Evolutionary conservation across 2,113 vertebrate species (phyloP).

Genomic region (Anser brachyrhynchus): DNA sequence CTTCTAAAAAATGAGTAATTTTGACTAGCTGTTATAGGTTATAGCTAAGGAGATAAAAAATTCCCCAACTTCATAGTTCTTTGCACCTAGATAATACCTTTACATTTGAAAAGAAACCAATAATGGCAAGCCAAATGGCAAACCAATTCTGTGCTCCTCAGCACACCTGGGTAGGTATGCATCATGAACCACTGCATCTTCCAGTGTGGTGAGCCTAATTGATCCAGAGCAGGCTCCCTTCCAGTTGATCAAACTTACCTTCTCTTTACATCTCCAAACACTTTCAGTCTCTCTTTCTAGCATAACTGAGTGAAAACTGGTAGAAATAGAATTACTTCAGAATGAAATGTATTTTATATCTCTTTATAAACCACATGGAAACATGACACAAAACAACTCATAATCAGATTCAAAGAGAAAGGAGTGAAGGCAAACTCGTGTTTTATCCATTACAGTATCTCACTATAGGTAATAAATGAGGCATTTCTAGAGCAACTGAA

Average conservation of each 20-base stretch:
- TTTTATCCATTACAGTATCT: background rate
- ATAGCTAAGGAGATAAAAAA: background rate
- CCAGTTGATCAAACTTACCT: background rate
- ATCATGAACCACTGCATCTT: background rate
- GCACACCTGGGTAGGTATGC: background rate
- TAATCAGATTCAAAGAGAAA: background rate
- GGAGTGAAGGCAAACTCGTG: background rate
- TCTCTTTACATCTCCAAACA: background rate
- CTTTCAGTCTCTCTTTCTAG: background rate
- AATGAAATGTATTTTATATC: background rate
- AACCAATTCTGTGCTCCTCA: background rate
- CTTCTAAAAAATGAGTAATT: background rate
- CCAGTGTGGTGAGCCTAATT: background rate
- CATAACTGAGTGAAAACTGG: background rate
- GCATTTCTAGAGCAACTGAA: background rate
- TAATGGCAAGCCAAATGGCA: background rate
- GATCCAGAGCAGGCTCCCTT: background rate
- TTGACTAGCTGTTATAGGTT: background rate
- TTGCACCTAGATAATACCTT: background rate
- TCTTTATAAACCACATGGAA: background rate
- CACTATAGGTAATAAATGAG: background rate
- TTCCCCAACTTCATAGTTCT: background rate
- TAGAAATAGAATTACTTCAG: background rate
- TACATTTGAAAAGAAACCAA: background rate
- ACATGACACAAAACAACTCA: background rate